A percentile compares a stretch with the other conserved stretches of the same genome.
Conservation (phyloP, 2,113 vertebrate genomes). For the Leucoraja erinaceus region DNA sequence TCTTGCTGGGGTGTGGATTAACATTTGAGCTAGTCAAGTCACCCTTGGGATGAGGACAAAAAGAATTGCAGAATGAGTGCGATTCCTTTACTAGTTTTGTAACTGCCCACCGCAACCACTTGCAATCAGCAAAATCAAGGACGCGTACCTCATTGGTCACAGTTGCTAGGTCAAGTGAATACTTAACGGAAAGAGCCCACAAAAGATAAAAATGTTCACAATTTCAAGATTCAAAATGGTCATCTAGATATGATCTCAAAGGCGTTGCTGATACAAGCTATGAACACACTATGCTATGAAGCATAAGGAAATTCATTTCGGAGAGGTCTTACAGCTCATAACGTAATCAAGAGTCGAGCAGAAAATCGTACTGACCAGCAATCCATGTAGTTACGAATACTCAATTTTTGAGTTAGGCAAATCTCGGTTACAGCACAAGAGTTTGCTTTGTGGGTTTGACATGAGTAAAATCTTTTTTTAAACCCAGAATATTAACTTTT, state of each 20-base stretch:
- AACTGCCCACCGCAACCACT: background rate
- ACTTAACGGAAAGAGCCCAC: background rate
- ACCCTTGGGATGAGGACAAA: too few relatives aligned
- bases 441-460: background rate
- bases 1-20: background rate
- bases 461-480: background rate
- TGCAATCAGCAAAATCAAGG: background rate
- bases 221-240: constrained; percentile 20
- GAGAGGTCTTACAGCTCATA: background rate
- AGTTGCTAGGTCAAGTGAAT: background rate
- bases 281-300: background rate
- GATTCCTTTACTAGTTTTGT: background rate
- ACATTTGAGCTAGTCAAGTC: background rate
- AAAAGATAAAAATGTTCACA: constrained; percentile 9
- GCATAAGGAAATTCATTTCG: background rate
- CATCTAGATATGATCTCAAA: background rate
- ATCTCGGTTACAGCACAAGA: background rate
- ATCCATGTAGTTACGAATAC: background rate
- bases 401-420: background rate
- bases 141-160: background rate
- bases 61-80: background rate
- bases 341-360: background rate
- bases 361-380: background rate
- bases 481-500: background rate
- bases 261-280: background rate